Base-by-base conservation (phyloP, 2,888 invertebrate species). In the Chirona hameri region DNA sequence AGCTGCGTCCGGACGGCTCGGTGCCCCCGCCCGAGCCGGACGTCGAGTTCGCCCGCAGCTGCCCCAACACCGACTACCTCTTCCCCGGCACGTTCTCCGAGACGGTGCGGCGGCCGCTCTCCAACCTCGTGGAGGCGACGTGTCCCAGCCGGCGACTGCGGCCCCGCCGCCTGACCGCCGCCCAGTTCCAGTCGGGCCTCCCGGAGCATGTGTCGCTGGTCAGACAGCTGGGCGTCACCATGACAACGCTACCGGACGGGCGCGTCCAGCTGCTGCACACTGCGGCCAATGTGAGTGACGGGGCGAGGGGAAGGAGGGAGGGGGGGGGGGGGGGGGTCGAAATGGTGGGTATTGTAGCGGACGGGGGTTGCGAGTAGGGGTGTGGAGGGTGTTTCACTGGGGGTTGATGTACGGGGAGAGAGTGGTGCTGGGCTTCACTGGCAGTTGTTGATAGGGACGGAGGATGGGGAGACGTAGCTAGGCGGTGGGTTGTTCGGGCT, bases 221-320 rank as follows among this genome's bases (percentile, higher is more conserved):
- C 85, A 92, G 93, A 83, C 93, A 95, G 87, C 98, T 99, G 97
- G 99, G 99, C 84, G 98, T 99, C 87, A 93, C 94, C 83, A 93
- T 98, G 86, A 91, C 96, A 84, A 94, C 95, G 0, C 90, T 96
- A 87, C 91, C 93, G 27, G 97, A 98, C 88, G 98, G 98, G 81
- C 90, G 96, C 84, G 93, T 99, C 84, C 97, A 98, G 88, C 91
- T 99, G 83, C 91, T 97, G 82, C 98, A 99, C 88, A 88, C 89
- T 27, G 87, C 89, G 3, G 92, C 94, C 85, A 92, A 94, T 89
- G 97, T 97, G 90, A 91, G 91, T 89, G 52, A 15, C 18, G 29
- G 18, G 65, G 65, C 0, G n/a, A 24, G 7, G 24, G 60, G 24
- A 24, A 21, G 60, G 55, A 12, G 55, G 1, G 55, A 1, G 4